Percentiles rank a stretch among this genome's conserved stretches.
Evolutionary conservation across 2,888 invertebrate species (phyloP).

Genomic region (Melinaea marsaeus): DNA sequence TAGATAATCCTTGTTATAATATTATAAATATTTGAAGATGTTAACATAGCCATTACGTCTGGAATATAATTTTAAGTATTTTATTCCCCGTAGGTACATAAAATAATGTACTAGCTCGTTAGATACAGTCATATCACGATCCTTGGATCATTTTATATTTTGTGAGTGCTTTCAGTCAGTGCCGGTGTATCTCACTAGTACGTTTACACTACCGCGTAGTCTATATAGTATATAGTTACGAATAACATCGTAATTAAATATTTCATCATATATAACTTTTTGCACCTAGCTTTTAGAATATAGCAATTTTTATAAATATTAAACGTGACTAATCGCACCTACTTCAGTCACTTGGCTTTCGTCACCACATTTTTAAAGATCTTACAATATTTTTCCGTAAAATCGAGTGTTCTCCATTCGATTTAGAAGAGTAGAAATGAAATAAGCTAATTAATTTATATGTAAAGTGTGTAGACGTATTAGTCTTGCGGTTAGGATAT

Average conservation of each 20-base stretch:
- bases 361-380: slow-evolving; percentile 2
- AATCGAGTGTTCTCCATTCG: background rate
- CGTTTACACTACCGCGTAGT: background rate
- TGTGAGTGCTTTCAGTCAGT: slow-evolving; percentile 4
- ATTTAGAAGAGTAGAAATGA: slow-evolving; percentile 3
- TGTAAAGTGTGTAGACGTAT: slow-evolving; percentile 4
- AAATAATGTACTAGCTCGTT: background rate
- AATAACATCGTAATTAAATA: background rate
- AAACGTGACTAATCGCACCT: background rate
- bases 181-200: slow-evolving; percentile 12
- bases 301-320: background rate
- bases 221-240: background rate
- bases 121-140: slow-evolving; percentile 11
- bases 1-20: slow-evolving; percentile 14
- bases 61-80: background rate
- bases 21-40: slow-evolving; percentile 18
- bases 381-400: background rate
- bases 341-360: too few relatives aligned
- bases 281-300: slow-evolving; percentile 7
- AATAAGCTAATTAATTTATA: background rate
- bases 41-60: slow-evolving; percentile 8
- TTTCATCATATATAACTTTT: background rate
- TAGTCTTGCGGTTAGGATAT: slow-evolving; percentile 3
- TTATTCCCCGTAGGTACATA: slow-evolving; percentile 9
- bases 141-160: slow-evolving; percentile 4